Percentiles rank a stretch among this genome's conserved stretches.
phyloP scores from a whole-genome alignment of 2,797 vertebrate genomes.

The Mareca strepera region DNA sequence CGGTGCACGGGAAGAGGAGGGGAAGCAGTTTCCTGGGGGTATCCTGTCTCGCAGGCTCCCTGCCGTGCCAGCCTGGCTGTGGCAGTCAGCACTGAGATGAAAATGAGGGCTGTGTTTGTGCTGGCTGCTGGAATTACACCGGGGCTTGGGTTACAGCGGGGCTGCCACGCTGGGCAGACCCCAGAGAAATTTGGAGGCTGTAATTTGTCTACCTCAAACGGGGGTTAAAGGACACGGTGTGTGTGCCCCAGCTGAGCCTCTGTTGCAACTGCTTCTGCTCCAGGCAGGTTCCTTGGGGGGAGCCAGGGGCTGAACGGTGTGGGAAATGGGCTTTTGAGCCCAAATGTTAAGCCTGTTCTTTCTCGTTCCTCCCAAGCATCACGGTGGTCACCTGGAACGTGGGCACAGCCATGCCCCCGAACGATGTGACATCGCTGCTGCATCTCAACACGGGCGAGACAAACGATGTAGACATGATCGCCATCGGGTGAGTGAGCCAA shows the following conservation, averaged over 20 bases:
- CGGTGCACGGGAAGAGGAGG: neutral
- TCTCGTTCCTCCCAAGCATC: slow-evolving; percentile 70
- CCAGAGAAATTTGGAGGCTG: neutral
- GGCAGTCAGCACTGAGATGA: neutral
- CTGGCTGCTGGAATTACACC: neutral
- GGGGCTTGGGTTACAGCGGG: accelerated
- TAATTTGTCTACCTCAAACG: accelerated
- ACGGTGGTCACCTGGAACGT: slow-evolving; percentile 98
- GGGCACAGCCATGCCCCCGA: slow-evolving; percentile 91
- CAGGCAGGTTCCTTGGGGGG: neutral
- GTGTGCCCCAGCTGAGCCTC: neutral
- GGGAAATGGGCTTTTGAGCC: neutral
- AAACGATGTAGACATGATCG: slow-evolving; percentile 90
- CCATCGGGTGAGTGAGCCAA: slow-evolving; percentile 90
- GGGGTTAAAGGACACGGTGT: neutral
- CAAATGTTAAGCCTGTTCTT: neutral
- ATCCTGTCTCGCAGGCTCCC: neutral
- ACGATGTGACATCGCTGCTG: slow-evolving; percentile 91
- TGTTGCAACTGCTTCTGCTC: neutral
- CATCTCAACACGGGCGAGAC: slow-evolving; percentile 87
- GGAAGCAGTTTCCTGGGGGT: neutral
- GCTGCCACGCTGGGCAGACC: accelerated
- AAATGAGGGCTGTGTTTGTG: neutral
- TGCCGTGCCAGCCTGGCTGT: neutral
- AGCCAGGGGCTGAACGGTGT: neutral